Conservation (phyloP, 1,140 invertebrate genomes). For the Varroa destructor region DNA sequence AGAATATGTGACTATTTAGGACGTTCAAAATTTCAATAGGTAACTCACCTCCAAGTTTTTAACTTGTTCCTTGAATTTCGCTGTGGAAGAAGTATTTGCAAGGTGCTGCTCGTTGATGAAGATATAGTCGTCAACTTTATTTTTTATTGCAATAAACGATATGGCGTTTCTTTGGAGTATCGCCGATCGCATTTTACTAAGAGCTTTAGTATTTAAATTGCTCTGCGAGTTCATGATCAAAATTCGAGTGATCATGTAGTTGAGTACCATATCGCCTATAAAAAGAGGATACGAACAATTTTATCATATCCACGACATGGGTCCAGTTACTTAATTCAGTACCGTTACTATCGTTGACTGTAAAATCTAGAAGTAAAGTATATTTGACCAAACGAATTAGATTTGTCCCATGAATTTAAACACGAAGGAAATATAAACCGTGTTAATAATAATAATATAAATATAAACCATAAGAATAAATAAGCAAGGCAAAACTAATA, state of each 20-base stretch:
- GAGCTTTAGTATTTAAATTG: not conserved
- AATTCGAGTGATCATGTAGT: conserved; percentile 12
- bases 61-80: not conserved
- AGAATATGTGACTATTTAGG: too few relatives aligned
- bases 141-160: not conserved
- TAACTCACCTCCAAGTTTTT: not conserved
- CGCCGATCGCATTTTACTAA: not conserved
- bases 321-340: too few relatives aligned
- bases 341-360: too few relatives aligned
- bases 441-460: too few relatives aligned
- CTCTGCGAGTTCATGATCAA: conserved; percentile 2
- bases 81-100: not conserved
- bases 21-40: not conserved
- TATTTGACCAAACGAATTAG: too few relatives aligned
- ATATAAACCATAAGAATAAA: too few relatives aligned
- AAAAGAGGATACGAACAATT: not conserved
- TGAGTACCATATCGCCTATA: not conserved
- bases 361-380: too few relatives aligned
- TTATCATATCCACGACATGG: not conserved
- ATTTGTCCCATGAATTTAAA: too few relatives aligned
- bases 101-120: not conserved
- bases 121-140: not conserved
- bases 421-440: too few relatives aligned
- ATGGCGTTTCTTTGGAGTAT: not conserved
- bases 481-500: too few relatives aligned